Evolutionary conservation across 2,888 invertebrate genomes (phyloP).

Genomic region (Amphipyra berbera): DNA sequence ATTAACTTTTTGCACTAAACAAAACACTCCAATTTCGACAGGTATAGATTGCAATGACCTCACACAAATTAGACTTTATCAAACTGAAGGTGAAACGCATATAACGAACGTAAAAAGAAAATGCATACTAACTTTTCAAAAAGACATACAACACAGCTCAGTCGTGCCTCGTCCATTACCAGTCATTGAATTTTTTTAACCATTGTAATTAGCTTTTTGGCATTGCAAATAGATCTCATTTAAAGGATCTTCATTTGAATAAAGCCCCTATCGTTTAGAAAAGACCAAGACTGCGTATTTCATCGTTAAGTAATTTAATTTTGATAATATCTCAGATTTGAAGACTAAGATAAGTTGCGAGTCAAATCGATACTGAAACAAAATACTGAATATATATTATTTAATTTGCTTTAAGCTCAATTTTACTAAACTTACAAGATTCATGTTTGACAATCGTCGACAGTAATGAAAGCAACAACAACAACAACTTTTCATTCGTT

Average conservation of each 20-base stretch:
- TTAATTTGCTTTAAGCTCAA: conserved; percentile 15
- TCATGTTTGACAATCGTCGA: conserved; percentile 22
- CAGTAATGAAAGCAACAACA: conserved; percentile 28
- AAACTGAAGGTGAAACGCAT: not conserved
- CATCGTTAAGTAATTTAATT: conserved; percentile 1
- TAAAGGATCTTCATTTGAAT: conserved; percentile 1
- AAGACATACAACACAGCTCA: conserved; percentile 5
- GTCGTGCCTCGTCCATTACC: conserved; percentile 18
- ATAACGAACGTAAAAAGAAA: not conserved
- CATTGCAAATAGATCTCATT: conserved; percentile 12
- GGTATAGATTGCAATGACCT: not conserved
- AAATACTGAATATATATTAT: conserved; percentile 18
- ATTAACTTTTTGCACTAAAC: not conserved
- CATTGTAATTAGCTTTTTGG: conserved; percentile 9
- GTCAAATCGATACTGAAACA: conserved; percentile 15
- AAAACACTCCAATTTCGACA: not conserved
- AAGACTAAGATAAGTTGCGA: conserved; percentile 11
- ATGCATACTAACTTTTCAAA: not conserved
- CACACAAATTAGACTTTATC: not conserved
- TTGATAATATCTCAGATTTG: conserved; percentile 3
- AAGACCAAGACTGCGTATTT: conserved; percentile 9
- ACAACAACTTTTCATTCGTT: conserved; percentile 41
- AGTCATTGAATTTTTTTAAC: conserved; percentile 12
- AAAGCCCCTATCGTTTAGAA: conserved; percentile 6
- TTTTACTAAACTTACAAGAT: conserved; percentile 20